Percentiles rank a stretch among this genome's conserved stretches.
Evolutionary conservation across 2,797 vertebrate species (phyloP).

Genomic region (Enteromius viviparus): DNA sequence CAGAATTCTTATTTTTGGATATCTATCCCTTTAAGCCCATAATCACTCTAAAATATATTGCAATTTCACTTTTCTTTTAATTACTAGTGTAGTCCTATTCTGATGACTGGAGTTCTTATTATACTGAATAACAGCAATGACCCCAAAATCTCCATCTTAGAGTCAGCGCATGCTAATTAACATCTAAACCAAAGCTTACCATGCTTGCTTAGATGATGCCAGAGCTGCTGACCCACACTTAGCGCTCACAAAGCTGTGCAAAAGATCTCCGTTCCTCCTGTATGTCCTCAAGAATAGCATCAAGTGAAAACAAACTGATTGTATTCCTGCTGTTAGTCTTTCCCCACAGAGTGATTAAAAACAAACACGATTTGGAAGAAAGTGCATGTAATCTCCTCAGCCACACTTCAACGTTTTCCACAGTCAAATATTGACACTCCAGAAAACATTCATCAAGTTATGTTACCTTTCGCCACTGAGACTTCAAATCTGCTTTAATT

Average conservation of each 20-base stretch:
- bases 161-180: background rate
- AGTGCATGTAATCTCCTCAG: constrained; percentile 29
- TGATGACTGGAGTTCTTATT: background rate
- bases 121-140: background rate
- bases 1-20: background rate
- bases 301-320: background rate
- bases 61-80: background rate
- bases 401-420: constrained; percentile 12
- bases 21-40: background rate
- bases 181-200: constrained; percentile 13
- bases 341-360: constrained; percentile 30
- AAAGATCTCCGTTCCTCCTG: background rate
- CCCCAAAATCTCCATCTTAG: background rate
- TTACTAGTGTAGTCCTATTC: background rate
- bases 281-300: background rate
- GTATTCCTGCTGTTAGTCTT: background rate
- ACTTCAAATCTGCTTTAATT: constrained; percentile 7
- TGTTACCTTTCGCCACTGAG: background rate
- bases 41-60: background rate
- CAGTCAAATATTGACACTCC: constrained; percentile 48
- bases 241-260: constrained; percentile 5
- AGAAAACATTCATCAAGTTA: constrained; percentile 19
- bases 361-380: constrained; percentile 25
- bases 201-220: background rate
- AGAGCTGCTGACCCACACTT: background rate